phyloP scores from a whole-genome alignment of 2,888 invertebrate genomes.

The Drosophila meridiana region DNA sequence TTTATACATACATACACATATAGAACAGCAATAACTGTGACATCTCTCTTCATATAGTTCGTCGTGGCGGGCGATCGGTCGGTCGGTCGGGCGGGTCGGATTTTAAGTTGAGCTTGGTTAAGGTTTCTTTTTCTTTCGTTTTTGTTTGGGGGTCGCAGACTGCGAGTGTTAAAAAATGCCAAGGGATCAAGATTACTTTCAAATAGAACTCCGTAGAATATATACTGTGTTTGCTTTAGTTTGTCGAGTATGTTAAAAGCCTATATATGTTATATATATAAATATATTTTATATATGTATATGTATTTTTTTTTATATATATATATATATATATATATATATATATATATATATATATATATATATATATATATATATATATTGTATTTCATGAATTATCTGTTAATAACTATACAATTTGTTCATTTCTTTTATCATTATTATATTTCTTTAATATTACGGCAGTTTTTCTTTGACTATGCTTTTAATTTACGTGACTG shows the following conservation, averaged over 20 bases:
- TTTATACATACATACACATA: conserved; percentile 14
- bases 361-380: conserved; percentile 17
- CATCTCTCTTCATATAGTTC: conserved; percentile 5
- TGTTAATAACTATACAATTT: conserved; percentile 42
- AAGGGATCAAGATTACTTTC: conserved; percentile 5
- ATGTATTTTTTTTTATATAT: conserved; percentile 16
- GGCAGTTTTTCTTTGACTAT: conserved; percentile 49
- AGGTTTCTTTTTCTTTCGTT: neutral
- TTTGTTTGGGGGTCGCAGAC: neutral
- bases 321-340: neutral
- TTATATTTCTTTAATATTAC: conserved; percentile 39
- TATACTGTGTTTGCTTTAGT: conserved; percentile 2
- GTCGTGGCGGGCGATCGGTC: neutral
- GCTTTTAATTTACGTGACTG: conserved; percentile 15
- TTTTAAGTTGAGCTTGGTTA: conserved; percentile 8
- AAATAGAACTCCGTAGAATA: conserved; percentile 1
- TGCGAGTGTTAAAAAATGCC: neutral
- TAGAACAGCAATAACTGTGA: conserved; percentile 7
- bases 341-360: conserved; percentile 17
- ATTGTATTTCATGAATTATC: conserved; percentile 17
- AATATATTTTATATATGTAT: neutral
- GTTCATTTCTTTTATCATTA: conserved; percentile 20
- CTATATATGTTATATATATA: neutral
- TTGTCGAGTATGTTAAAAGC: conserved; percentile 10
- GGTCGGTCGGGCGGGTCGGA: conserved; percentile 1